Conservation (phyloP, 2,797 vertebrate genomes). For the Phyllotis vaccarum region DNA sequence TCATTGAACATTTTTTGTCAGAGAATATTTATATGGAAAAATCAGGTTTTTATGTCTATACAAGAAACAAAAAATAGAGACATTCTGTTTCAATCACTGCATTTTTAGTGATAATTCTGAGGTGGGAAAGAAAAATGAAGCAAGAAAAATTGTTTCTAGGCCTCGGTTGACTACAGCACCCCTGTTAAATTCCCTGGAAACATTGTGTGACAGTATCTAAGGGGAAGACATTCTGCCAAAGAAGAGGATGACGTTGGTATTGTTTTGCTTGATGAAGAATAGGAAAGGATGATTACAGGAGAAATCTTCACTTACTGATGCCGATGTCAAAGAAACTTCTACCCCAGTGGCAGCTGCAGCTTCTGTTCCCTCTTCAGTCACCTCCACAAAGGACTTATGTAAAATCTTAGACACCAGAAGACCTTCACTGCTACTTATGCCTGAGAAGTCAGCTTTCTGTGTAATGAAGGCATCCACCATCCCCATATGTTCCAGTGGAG, state of each 20-base stretch:
- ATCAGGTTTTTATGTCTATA: not conserved
- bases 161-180: fast-evolving
- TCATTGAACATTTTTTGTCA: not conserved
- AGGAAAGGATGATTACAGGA: slow-evolving; percentile 85
- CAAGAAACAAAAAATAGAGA: not conserved
- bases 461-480: slow-evolving; percentile 79
- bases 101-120: not conserved
- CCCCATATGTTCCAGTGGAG: slow-evolving; percentile 77
- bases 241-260: slow-evolving; percentile 80
- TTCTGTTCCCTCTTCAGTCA: slow-evolving; percentile 86
- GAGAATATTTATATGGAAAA: not conserved
- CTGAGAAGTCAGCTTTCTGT: slow-evolving; percentile 82
- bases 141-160: not conserved
- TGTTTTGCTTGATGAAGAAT: slow-evolving; percentile 83
- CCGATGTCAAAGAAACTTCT: fast-evolving
- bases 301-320: slow-evolving; percentile 6
- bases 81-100: not conserved
- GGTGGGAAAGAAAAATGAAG: not conserved
- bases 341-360: slow-evolving; percentile 33
- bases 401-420: slow-evolving; percentile 76
- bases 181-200: fast-evolving
- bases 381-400: slow-evolving; percentile 85
- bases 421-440: slow-evolving; percentile 67
- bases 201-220: not conserved
- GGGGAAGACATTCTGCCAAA: slow-evolving; percentile 84